Evolutionary conservation across 2,113 vertebrate genomes (phyloP), one percentile per base, ranked within the genome.

Genomic region (Xenopus borealis): DNA sequence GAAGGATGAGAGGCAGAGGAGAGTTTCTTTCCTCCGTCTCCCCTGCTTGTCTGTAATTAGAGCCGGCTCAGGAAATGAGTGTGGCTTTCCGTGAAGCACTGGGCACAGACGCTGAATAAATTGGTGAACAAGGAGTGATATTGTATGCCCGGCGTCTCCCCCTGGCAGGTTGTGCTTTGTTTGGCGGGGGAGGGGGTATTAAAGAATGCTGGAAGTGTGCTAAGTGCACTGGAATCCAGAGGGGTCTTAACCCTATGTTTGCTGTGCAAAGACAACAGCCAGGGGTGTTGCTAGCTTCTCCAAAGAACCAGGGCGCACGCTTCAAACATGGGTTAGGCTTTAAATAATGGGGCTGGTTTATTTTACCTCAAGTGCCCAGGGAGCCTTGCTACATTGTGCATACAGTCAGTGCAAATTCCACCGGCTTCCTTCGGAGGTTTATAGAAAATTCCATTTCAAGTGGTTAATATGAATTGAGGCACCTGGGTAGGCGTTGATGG

Each of bases 161-260:
- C 73, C 72, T 76, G 73, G 73, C 73, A 76, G 73, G 73, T 76
- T 76, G 73, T 76, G 73, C 73, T 76, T 76, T 76, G 73, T 76
- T 76, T 76, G 73, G 73, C 73, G 73, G 73, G 73, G 73, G 73
- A 69, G 46, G 73, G 72, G 73, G 73, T 18, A 27, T 63, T 63
- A 23, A 76, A 76, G 73, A 76, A 76, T 76, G 66, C 73, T 76
- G 66, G 66, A 76, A 76, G 73, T 76, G 73, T 76, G 66, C 73
- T 76, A 76, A 76, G 73, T 76, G 73, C 66, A 76, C 66, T 69
- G 73, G 73, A 76, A 76, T 76, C 73, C 73, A 76, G 66, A 76
- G 73, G 73, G 73, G 73, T 76, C 73, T 76, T 76, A 76, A 76
- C 73, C 73, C 66, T 19, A 8, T 45, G n/a, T 63, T 20, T 76